A percentile compares a stretch with the other conserved stretches of the same genome.
Conservation (phyloP, 2,888 invertebrate genomes). For the Acleris sparsana region DNA sequence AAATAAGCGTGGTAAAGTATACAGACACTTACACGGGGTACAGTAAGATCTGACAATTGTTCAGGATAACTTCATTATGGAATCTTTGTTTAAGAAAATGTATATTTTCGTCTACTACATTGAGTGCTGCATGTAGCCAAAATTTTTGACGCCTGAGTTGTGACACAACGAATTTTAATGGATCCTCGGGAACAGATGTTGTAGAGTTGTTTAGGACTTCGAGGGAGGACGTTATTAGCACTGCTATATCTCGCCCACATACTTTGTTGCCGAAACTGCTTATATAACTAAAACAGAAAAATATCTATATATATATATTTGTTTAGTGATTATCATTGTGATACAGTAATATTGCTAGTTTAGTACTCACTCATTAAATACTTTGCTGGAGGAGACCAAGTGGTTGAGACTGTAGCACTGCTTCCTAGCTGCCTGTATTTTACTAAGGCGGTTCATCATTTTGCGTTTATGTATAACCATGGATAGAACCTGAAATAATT, state of each 20-base stretch:
- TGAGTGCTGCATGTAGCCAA: constrained; percentile 85
- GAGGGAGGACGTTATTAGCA: constrained; percentile 62
- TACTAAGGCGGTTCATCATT: constrained; percentile 63
- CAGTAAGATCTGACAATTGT: constrained; percentile 85
- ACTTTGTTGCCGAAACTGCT: constrained; percentile 82
- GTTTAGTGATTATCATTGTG: background rate
- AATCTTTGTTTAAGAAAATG: constrained; percentile 82
- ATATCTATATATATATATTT: background rate
- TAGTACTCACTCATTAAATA: constrained; percentile 70
- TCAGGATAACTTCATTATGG: constrained; percentile 77
- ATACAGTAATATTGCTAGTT: constrained; percentile 6
- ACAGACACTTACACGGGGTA: constrained; percentile 85
- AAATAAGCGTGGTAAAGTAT: background rate
- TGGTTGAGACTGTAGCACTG: constrained; percentile 74
- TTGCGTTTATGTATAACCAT: constrained; percentile 73
- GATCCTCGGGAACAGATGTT: constrained; percentile 28
- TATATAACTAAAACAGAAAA: constrained; percentile 70
- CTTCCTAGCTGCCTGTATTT: constrained; percentile 67
- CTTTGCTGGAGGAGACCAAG: constrained; percentile 63
- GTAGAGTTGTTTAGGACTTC: constrained; percentile 24
- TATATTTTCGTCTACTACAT: constrained; percentile 84
- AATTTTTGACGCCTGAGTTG: constrained; percentile 84
- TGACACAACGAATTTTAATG: constrained; percentile 44
- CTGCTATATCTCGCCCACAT: constrained; percentile 67
- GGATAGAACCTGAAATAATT: constrained; percentile 57